phyloP scores from a whole-genome alignment of 92 coral and sea anemone genomes.

The Desmophyllum pertusum region DNA sequence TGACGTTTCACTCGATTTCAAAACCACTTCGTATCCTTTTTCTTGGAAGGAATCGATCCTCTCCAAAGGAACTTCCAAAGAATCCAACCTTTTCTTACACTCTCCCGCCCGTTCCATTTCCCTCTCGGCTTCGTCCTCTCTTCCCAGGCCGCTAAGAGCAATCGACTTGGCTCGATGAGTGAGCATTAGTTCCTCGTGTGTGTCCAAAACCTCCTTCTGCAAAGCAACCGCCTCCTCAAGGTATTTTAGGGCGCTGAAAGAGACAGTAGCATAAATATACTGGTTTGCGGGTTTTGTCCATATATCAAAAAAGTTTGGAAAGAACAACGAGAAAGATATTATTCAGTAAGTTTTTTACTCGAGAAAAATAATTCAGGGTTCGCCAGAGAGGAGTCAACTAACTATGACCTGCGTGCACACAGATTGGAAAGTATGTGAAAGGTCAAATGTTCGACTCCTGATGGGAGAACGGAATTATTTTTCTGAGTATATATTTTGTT shows the following conservation, averaged over 20 bases:
- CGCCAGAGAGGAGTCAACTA: too few species aligned
- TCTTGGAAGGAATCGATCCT: background rate
- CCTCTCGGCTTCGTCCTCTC: conserved; percentile 7
- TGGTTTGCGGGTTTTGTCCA: too few species aligned
- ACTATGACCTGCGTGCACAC: too few species aligned
- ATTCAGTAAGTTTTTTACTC: too few species aligned
- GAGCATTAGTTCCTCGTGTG: background rate
- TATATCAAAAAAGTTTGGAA: too few species aligned
- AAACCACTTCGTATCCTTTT: background rate
- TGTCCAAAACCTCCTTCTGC: background rate
- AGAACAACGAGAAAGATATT: too few species aligned
- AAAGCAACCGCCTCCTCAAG: background rate
- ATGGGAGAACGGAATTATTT: too few species aligned
- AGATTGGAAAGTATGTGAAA: too few species aligned
- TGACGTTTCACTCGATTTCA: too few species aligned
- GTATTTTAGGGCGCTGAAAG: background rate
- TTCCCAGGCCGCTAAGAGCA: background rate
- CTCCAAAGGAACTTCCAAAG: background rate
- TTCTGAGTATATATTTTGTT: too few species aligned
- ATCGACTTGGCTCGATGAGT: conserved; percentile 1
- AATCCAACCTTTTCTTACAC: conserved; percentile 15
- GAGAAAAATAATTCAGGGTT: too few species aligned
- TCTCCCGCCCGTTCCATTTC: conserved; percentile 12
- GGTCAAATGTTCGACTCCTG: too few species aligned
- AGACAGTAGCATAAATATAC: background rate